Evolutionary conservation across 1,140 invertebrate genomes (phyloP).

Genomic region (Maconellicoccus hirsutus): DNA sequence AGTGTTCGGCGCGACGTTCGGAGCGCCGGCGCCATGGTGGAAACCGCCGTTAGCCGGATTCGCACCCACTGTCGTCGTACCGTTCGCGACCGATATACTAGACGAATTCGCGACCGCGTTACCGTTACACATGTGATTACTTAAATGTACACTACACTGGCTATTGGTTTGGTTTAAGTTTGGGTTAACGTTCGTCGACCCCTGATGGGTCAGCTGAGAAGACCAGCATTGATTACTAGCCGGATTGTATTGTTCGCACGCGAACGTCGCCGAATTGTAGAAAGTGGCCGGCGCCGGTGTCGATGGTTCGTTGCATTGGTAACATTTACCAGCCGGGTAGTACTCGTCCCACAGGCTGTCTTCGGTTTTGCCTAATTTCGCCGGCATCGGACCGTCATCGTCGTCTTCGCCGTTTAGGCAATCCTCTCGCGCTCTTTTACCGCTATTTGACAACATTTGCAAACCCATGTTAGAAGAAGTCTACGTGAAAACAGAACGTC

Average conservation of each 20-base stretch:
- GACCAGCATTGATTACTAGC: slow-evolving; percentile 28
- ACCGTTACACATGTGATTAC: slow-evolving; percentile 14
- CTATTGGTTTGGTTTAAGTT: slow-evolving; percentile 1
- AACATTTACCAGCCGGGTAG: slow-evolving; percentile 29
- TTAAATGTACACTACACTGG: slow-evolving; percentile 17
- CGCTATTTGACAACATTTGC: slow-evolving; percentile 19
- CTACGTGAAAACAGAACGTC: not conserved
- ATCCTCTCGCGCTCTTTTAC: not conserved
- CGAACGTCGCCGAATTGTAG: not conserved
- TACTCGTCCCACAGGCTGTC: slow-evolving; percentile 42
- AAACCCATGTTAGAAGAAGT: slow-evolving; percentile 16
- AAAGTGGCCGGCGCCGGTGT: not conserved
- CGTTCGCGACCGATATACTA: not conserved
- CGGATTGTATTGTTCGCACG: slow-evolving; percentile 18
- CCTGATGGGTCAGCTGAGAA: slow-evolving; percentile 22
- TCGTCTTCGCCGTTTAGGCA: slow-evolving; percentile 21
- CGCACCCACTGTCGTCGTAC: not conserved
- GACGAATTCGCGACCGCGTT: not conserved
- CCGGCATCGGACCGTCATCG: slow-evolving; percentile 28
- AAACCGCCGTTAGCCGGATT: not conserved
- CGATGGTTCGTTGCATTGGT: slow-evolving; percentile 9
- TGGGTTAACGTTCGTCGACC: not conserved
- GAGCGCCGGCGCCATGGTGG: not conserved
- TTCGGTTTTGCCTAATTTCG: slow-evolving; percentile 37
- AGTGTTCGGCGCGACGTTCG: not conserved